Evolutionary conservation across 1,140 invertebrate species (phyloP).

Genomic region (Leptopilina clavipes): DNA sequence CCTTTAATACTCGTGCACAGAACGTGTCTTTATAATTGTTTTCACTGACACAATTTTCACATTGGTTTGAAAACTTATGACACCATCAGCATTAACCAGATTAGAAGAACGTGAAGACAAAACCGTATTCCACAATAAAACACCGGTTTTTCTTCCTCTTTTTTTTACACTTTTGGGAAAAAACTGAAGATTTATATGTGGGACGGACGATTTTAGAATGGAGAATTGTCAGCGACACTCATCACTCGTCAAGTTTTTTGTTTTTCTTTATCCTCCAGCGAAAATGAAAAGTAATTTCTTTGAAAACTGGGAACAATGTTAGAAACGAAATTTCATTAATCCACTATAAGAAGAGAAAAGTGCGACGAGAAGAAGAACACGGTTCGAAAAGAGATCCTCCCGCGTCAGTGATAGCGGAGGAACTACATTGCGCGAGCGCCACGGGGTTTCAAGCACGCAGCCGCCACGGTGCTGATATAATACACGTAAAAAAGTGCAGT

Average conservation of each 20-base stretch:
- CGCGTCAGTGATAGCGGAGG: slow-evolving; percentile 15
- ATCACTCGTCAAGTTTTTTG: background rate
- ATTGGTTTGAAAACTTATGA: too few relatives aligned
- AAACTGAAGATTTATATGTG: background rate
- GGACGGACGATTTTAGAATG: background rate
- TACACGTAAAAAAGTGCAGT: background rate
- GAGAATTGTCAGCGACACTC: too few relatives aligned
- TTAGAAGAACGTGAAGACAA: background rate
- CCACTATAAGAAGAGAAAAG: slow-evolving; percentile 16
- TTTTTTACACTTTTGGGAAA: background rate
- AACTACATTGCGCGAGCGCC: slow-evolving; percentile 34
- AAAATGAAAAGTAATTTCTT: background rate
- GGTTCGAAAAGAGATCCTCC: slow-evolving; percentile 32
- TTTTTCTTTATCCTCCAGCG: background rate
- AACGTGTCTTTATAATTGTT: too few relatives aligned
- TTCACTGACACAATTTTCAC: too few relatives aligned
- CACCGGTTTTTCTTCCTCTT: background rate
- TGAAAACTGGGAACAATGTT: background rate
- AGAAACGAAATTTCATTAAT: slow-evolving; percentile 19
- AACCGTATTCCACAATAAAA: background rate
- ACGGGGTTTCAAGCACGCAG: slow-evolving; percentile 19
- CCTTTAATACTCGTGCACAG: too few relatives aligned
- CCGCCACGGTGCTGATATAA: slow-evolving; percentile 10
- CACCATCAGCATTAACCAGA: background rate
- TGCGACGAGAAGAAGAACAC: slow-evolving; percentile 21